A percentile compares a stretch with the other conserved stretches of the same genome.
These are phyloP conservation scores for Barnardius zonarius DNA, from an alignment of 2,113 vertebrate genomes.

Conservation along the genomic window DNA sequence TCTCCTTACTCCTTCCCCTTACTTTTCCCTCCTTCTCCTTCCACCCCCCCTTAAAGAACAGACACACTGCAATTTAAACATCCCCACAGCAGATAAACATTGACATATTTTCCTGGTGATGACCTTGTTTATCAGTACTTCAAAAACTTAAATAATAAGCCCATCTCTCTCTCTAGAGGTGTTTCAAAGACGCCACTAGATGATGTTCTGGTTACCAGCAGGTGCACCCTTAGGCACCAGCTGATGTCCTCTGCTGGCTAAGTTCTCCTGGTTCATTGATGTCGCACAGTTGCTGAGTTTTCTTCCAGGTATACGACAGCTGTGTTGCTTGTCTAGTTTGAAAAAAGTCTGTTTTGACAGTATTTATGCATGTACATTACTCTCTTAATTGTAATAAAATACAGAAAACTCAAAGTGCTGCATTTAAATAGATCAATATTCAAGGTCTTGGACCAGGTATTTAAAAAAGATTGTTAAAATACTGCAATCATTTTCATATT, in stretches of 20 bases:
- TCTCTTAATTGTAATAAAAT: slow-evolving; percentile 5
- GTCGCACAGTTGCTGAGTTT: not conserved
- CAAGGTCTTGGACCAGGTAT: not conserved
- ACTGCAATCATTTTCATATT: not conserved
- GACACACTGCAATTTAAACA: not conserved
- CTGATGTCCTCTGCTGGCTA: not conserved
- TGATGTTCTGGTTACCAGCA: not conserved
- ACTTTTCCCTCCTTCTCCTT: not conserved
- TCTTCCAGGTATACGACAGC: not conserved
- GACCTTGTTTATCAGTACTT: not conserved
- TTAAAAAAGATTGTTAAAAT: slow-evolving; percentile 8
- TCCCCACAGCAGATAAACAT: not conserved
- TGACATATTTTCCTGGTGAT: not conserved
- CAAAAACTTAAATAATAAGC: not conserved
- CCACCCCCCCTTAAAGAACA: not conserved
- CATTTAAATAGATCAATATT: not conserved
- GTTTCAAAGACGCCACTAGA: not conserved
- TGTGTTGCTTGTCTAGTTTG: not conserved
- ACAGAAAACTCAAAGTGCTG: not conserved
- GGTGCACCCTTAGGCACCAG: not conserved
- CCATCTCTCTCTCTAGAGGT: not conserved
- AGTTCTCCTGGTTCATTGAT: not conserved
- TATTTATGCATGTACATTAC: not conserved
- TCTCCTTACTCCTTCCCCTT: not conserved
- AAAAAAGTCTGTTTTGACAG: not conserved